Evolutionary conservation across 2,797 vertebrate genomes (phyloP).

Genomic region (Tinamus major): DNA sequence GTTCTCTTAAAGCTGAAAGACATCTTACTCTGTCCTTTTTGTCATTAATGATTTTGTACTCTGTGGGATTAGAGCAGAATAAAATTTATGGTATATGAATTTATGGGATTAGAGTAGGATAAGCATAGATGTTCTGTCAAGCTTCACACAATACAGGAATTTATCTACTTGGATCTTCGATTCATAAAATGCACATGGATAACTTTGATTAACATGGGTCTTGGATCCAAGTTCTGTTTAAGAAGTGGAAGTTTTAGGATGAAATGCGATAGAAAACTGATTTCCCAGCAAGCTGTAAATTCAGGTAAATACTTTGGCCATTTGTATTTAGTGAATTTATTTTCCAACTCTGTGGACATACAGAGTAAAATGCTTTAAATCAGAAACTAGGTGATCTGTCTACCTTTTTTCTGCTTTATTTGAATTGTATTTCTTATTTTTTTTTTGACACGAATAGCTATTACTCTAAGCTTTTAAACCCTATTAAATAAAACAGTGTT

Average conservation of each 20-base stretch:
- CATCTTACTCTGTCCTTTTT: neutral
- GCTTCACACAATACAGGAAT: neutral
- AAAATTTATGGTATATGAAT: neutral
- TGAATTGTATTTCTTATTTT: neutral
- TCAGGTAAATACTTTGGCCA: no score
- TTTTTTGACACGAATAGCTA: neutral
- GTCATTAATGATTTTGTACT: neutral
- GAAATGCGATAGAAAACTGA: neutral
- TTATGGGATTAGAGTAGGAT: neutral
- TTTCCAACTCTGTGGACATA: neutral
- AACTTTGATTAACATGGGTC: neutral
- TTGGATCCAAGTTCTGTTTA: accelerated
- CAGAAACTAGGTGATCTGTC: neutral
- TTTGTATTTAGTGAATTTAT: neutral
- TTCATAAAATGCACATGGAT: neutral
- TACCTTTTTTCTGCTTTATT: neutral
- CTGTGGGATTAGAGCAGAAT: neutral
- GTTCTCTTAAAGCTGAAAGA: neutral
- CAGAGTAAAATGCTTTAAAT: neutral
- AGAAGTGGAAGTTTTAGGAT: neutral
- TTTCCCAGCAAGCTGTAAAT: no score
- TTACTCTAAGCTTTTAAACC: neutral
- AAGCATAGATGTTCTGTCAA: neutral
- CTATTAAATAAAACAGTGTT: neutral
- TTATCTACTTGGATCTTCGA: neutral